Evolutionary conservation across 2,797 vertebrate genomes (phyloP).

Genomic region (Neoniphon sammara): DNA sequence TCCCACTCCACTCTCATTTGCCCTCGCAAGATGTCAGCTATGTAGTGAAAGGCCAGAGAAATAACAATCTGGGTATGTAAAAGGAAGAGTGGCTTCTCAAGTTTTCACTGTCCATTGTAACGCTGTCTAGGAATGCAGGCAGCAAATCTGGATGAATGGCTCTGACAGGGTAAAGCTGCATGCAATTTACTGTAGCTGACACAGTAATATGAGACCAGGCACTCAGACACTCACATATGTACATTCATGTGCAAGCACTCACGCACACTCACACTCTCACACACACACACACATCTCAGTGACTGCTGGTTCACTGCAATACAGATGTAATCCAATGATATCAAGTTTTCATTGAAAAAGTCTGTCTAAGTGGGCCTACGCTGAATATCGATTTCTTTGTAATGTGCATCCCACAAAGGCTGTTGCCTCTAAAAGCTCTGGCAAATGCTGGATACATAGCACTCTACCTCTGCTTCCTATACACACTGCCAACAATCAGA

Average conservation of each 20-base stretch:
- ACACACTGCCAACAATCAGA: slow-evolving; percentile 19
- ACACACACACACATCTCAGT: slow-evolving; percentile 11
- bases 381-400: slow-evolving; percentile 63
- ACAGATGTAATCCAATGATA: slow-evolving; percentile 16
- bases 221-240: slow-evolving; percentile 68
- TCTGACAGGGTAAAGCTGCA: slow-evolving; percentile 71
- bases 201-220: slow-evolving; percentile 75
- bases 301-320: slow-evolving; percentile 34
- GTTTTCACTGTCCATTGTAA: slow-evolving; percentile 73
- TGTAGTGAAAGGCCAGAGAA: slow-evolving; percentile 58
- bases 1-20: slow-evolving; percentile 41
- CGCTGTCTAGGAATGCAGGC: slow-evolving; percentile 70
- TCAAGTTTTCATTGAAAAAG: slow-evolving; percentile 11
- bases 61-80: slow-evolving; percentile 44
- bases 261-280: slow-evolving; percentile 1
- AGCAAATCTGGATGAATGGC: slow-evolving; percentile 70
- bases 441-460: slow-evolving; percentile 8
- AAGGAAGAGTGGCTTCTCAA: slow-evolving; percentile 62
- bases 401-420: slow-evolving; percentile 37
- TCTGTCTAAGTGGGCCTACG: slow-evolving; percentile 24
- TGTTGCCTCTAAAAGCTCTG: slow-evolving; percentile 9
- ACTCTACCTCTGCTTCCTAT: slow-evolving; percentile 8
- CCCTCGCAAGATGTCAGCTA: slow-evolving; percentile 50
- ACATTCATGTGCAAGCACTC: slow-evolving; percentile 68
- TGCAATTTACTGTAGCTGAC: slow-evolving; percentile 78